Conservation (phyloP, 1,140 invertebrate genomes). For the Tenebrio molitor region DNA sequence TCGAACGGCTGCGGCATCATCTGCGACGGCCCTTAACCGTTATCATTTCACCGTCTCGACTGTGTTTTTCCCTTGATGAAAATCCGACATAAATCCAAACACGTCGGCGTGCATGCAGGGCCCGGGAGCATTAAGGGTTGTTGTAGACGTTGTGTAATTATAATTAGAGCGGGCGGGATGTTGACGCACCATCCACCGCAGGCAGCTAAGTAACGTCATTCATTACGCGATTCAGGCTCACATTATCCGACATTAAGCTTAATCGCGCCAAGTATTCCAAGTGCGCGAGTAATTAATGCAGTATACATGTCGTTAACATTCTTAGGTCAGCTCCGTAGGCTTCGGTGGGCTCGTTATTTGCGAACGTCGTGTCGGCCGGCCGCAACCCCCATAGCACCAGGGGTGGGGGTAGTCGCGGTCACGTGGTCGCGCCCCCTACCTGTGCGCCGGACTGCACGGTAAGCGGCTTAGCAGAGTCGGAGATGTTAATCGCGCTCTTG, state of each 20-base stretch:
- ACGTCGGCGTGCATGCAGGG: slow-evolving; percentile 14
- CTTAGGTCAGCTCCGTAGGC: slow-evolving; percentile 47
- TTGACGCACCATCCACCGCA: slow-evolving; percentile 50
- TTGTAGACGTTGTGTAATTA: slow-evolving; percentile 52
- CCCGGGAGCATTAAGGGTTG: slow-evolving; percentile 33
- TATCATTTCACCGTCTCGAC: neutral
- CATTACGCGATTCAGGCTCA: slow-evolving; percentile 57
- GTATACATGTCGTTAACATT: slow-evolving; percentile 58
- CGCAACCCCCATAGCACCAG: neutral
- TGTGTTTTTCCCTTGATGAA: neutral
- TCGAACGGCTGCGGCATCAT: no score
- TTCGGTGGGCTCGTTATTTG: slow-evolving; percentile 48
- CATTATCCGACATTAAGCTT: slow-evolving; percentile 57
- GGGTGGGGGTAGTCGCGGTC: no score
- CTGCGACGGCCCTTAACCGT: neutral
- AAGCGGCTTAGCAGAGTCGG: no score
- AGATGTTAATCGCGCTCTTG: no score
- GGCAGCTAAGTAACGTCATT: slow-evolving; percentile 58
- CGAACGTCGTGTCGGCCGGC: slow-evolving; percentile 19
- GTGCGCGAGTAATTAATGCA: slow-evolving; percentile 63
- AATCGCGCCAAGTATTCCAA: slow-evolving; percentile 59
- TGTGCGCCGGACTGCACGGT: no score
- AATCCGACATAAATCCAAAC: slow-evolving; percentile 27
- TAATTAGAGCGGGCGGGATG: slow-evolving; percentile 55
- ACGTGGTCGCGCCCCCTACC: no score